Evolutionary conservation across 2,888 invertebrate genomes (phyloP).

Genomic region (Agapostemon virescens): DNA sequence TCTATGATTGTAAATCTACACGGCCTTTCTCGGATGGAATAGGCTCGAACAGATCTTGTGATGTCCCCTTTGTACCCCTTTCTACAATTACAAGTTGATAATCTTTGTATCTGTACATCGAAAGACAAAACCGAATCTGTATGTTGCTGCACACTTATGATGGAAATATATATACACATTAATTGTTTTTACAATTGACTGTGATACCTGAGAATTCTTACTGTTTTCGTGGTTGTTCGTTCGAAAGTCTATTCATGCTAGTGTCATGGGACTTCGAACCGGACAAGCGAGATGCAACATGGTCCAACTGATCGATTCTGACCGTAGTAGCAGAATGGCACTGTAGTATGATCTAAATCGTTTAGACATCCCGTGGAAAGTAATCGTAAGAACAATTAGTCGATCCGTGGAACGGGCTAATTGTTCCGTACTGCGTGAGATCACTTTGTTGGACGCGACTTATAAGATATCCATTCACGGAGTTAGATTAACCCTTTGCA

Average conservation of each 20-base stretch:
- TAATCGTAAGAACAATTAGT: no score
- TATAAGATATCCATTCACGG: no score
- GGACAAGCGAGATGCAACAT: no score
- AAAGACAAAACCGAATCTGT: constrained; percentile 61
- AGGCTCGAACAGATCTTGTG: constrained; percentile 41
- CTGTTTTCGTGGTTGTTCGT: not conserved
- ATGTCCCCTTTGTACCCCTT: constrained; percentile 62
- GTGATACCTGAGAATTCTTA: constrained; percentile 17
- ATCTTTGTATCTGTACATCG: constrained; percentile 65
- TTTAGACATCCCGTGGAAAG: no score
- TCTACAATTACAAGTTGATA: constrained; percentile 53
- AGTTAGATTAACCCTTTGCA: no score
- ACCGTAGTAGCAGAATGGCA: no score
- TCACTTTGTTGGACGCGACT: no score
- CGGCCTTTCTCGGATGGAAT: constrained; percentile 48
- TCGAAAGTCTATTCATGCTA: not conserved
- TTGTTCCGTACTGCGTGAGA: no score
- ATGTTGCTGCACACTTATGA: constrained; percentile 64
- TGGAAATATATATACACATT: constrained; percentile 66
- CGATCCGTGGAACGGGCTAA: no score
- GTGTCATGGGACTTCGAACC: no score
- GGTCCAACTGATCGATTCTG: no score
- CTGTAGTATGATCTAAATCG: no score
- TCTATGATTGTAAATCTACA: constrained; percentile 38
- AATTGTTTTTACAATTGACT: constrained; percentile 51